Percentiles rank a stretch among this genome's conserved stretches.
phyloP scores from a whole-genome alignment of 2,888 invertebrate species.

The Hecatera dysodea region DNA sequence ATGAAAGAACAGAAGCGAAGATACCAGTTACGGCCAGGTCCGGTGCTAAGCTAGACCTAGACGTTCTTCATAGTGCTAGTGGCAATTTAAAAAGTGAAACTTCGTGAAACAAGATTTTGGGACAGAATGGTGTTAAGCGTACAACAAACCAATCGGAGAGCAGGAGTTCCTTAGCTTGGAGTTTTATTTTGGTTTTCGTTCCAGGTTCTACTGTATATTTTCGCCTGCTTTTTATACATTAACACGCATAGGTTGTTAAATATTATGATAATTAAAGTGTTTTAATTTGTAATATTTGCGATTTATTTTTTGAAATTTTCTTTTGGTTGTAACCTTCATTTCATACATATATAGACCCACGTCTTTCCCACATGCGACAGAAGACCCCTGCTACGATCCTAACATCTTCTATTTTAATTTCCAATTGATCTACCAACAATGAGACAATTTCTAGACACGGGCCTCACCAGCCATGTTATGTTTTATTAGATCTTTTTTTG shows the following conservation, averaged over 20 bases:
- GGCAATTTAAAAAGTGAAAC: slow-evolving; percentile 28
- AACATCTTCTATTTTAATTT: neutral
- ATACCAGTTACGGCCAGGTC: slow-evolving; percentile 28
- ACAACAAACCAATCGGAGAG: slow-evolving; percentile 23
- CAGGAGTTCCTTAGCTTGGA: neutral
- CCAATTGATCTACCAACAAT: neutral
- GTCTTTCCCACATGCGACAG: neutral
- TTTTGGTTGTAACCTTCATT: neutral
- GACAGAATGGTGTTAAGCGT: slow-evolving; percentile 32
- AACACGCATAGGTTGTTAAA: slow-evolving; percentile 12
- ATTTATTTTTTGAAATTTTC: neutral
- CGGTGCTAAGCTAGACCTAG: slow-evolving; percentile 7
- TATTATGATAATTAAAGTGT: slow-evolving; percentile 33
- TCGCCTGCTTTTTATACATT: slow-evolving; percentile 21
- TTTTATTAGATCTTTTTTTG: too few relatives aligned
- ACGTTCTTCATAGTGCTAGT: slow-evolving; percentile 15
- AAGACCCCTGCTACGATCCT: neutral
- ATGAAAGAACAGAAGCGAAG: slow-evolving; percentile 70
- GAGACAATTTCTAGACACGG: too few relatives aligned
- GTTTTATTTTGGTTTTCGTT: slow-evolving; percentile 20
- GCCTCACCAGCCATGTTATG: too few relatives aligned
- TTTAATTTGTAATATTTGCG: slow-evolving; percentile 2
- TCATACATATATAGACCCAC: neutral
- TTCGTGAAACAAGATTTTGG: slow-evolving; percentile 11
- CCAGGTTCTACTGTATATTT: slow-evolving; percentile 16